A percentile compares a stretch with the other conserved stretches of the same genome.
Conservation (phyloP, 2,113 vertebrate genomes). For the Percina caprodes region DNA sequence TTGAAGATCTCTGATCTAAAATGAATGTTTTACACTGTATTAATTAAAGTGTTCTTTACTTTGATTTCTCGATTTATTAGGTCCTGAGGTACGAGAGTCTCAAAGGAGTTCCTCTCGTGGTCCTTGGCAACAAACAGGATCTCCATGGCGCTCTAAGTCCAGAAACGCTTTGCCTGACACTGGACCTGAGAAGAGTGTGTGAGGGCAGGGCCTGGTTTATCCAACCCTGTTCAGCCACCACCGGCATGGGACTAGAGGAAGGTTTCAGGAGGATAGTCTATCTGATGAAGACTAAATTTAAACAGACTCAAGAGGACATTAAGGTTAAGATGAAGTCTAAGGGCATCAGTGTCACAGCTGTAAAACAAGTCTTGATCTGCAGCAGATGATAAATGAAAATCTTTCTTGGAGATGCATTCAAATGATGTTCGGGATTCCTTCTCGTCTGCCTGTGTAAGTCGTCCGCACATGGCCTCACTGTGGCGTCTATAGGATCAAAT, state of each 20-base stretch:
- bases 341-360: constrained; percentile 52
- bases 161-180: constrained; percentile 83
- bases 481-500: background rate
- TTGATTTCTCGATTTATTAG: background rate
- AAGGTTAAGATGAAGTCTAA: constrained; percentile 70
- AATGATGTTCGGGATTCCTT: background rate
- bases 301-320: constrained; percentile 72
- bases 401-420: background rate
- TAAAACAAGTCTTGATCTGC: constrained; percentile 55
- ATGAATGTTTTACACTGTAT: background rate
- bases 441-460: background rate
- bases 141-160: constrained; percentile 83
- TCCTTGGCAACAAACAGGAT: constrained; percentile 94
- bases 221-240: constrained; percentile 89
- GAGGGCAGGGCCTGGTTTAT: constrained; percentile 90
- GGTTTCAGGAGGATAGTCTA: constrained; percentile 83
- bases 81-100: constrained; percentile 85
- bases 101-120: constrained; percentile 82
- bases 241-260: constrained; percentile 85
- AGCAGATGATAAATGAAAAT: constrained; percentile 38
- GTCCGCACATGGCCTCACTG: background rate
- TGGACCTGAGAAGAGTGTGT: constrained; percentile 85
- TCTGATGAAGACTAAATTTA: constrained; percentile 83
- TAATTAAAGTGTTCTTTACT: background rate
- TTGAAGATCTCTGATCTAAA: too few species aligned